Evolutionary conservation across 2,888 invertebrate genomes (phyloP).

Genomic region (Luffia ferchaultella): DNA sequence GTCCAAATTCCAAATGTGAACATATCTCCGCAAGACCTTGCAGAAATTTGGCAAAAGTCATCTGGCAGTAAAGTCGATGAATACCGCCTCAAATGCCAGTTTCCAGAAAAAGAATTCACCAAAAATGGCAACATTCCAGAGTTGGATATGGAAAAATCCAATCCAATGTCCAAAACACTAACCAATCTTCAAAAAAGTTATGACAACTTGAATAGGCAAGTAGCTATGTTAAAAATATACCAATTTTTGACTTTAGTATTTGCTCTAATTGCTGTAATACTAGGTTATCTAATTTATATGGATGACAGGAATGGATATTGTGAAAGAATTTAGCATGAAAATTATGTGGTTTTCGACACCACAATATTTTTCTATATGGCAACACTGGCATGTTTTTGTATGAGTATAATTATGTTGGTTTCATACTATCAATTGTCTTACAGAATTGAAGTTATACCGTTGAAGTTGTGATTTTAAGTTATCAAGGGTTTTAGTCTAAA

Average conservation of each 20-base stretch:
- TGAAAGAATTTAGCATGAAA: constrained; percentile 43
- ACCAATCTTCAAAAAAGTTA: constrained; percentile 42
- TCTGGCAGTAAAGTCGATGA: constrained; percentile 71
- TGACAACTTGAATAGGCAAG: constrained; percentile 30
- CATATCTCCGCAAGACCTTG: constrained; percentile 67
- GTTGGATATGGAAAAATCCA: constrained; percentile 68
- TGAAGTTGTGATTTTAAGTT: not conserved
- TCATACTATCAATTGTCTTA: not conserved
- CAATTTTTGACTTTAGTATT: constrained; percentile 38
- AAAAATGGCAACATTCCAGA: constrained; percentile 38
- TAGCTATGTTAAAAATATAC: constrained; percentile 35
- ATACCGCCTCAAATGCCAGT: constrained; percentile 75
- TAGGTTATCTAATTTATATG: constrained; percentile 39
- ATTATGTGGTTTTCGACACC: constrained; percentile 36
- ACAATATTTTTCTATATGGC: constrained; percentile 21
- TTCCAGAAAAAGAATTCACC: constrained; percentile 47
- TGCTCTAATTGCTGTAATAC: constrained; percentile 30
- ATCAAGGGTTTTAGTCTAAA: too few relatives aligned
- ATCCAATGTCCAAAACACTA: constrained; percentile 77
- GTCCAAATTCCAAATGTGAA: constrained; percentile 70
- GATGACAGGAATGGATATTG: constrained; percentile 34
- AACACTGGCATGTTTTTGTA: not conserved
- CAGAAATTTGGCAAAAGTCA: constrained; percentile 77
- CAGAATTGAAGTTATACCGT: not conserved
- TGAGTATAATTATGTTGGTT: not conserved